Evolutionary conservation across 2,888 invertebrate genomes (phyloP).

Genomic region (Troglohyphantes excavatus): DNA sequence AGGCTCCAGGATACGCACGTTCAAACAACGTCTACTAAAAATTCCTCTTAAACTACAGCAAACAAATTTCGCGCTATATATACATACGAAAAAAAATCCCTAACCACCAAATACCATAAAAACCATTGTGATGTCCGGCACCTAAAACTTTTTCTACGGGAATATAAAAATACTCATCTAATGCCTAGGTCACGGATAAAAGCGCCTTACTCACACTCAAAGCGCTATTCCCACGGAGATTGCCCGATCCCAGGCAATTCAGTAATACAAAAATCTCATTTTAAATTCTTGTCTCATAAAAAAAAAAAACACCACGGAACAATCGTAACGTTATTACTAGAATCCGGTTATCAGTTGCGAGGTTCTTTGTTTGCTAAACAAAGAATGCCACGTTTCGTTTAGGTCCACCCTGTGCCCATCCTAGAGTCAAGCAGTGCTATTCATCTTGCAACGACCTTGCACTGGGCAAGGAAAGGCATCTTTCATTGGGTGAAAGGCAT

Average conservation of each 20-base stretch:
- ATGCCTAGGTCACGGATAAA: not conserved
- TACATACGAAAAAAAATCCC: no score
- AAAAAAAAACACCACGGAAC: not conserved
- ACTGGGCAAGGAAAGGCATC: not conserved
- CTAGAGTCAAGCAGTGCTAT: not conserved
- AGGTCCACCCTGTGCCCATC: not conserved
- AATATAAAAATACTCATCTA: not conserved
- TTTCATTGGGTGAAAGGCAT: not conserved
- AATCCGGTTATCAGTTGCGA: not conserved
- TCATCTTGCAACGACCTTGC: conserved; percentile 25
- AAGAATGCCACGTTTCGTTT: not conserved
- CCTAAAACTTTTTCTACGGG: not conserved
- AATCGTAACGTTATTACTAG: not conserved
- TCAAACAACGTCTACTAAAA: no score
- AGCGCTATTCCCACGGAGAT: not conserved
- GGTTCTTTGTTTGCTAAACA: not conserved
- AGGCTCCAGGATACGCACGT: no score
- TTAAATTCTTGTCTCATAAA: not conserved
- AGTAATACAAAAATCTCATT: not conserved
- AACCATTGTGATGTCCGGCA: no score
- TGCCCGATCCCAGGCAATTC: not conserved
- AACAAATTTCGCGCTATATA: no score
- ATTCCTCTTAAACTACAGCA: no score
- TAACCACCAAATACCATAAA: no score
- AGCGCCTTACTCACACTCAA: not conserved